Conservation (phyloP, 2,888 invertebrate species). For the Strigamia transsilvanica region DNA sequence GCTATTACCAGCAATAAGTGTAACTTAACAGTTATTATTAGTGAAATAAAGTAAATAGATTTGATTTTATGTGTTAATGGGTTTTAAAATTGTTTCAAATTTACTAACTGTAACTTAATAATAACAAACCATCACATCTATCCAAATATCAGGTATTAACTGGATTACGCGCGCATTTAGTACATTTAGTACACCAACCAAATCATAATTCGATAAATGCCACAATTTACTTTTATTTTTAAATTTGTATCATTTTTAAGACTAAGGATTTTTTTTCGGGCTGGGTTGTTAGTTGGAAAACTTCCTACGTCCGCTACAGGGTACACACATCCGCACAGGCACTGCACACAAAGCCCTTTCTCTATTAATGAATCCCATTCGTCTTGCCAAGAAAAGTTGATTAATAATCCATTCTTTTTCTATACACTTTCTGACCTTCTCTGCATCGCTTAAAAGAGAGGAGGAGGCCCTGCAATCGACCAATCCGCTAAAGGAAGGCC, state of each 20-base stretch:
- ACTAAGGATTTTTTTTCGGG: background rate
- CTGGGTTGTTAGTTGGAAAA: background rate
- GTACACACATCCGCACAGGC: conserved; percentile 1
- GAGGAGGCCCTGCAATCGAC: conserved; percentile 50
- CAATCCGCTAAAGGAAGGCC: conserved; percentile 53
- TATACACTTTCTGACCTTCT: conserved; percentile 53
- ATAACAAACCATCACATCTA: too few relatives aligned
- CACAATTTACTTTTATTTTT: too few relatives aligned
- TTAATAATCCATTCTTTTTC: conserved; percentile 55
- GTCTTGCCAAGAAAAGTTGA: conserved; percentile 54
- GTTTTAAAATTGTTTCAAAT: conserved; percentile 15
- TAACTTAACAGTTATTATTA: conserved; percentile 53
- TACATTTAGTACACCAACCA: background rate
- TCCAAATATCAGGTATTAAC: too few relatives aligned
- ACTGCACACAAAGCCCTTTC: conserved; percentile 50
- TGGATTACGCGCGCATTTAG: background rate
- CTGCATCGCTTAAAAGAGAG: conserved; percentile 53
- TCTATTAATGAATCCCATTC: conserved; percentile 54
- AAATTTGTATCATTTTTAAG: background rate
- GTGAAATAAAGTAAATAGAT: conserved; percentile 53
- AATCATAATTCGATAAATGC: too few relatives aligned
- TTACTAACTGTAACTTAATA: conserved; percentile 5
- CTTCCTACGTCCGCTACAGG: conserved; percentile 36
- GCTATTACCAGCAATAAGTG: conserved; percentile 53
- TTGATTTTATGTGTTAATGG: conserved; percentile 51